phyloP scores from a whole-genome alignment of 2,888 invertebrate genomes.

The Apotomis turbidana region DNA sequence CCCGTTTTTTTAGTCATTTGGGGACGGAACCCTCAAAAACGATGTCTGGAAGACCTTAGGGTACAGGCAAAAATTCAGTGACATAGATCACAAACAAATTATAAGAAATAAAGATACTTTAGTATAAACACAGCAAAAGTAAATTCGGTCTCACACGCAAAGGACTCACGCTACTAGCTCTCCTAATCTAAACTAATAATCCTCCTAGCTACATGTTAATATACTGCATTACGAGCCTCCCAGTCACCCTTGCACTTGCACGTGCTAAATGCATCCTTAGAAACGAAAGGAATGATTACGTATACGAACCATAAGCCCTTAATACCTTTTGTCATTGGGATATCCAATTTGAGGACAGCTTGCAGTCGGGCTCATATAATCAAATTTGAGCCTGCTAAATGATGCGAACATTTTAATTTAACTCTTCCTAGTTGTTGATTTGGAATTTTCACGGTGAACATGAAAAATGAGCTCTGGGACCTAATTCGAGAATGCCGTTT shows the following conservation, averaged over 20 bases:
- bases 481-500: too few species aligned
- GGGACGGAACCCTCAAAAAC: too few species aligned
- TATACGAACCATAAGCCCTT: neutral
- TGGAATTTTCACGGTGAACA: slow-evolving; percentile 16
- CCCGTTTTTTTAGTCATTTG: too few species aligned
- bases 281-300: neutral
- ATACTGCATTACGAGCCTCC: slow-evolving; percentile 19
- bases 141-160: too few species aligned
- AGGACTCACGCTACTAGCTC: neutral
- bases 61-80: too few species aligned
- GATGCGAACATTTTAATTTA: slow-evolving; percentile 38
- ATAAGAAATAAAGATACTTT: too few species aligned
- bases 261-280: slow-evolving; percentile 14
- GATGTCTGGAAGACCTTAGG: too few species aligned
- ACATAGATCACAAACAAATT: too few species aligned
- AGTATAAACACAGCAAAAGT: too few species aligned
- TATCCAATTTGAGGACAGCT: neutral
- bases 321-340: neutral
- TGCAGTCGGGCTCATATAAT: slow-evolving; percentile 10
- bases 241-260: slow-evolving; percentile 25
- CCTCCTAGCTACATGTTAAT: slow-evolving; percentile 25
- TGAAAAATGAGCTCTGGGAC: neutral
- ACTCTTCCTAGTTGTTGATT: slow-evolving; percentile 21
- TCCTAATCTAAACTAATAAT: neutral
- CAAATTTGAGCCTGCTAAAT: slow-evolving; percentile 31